Evolutionary conservation across 2,797 vertebrate genomes (phyloP), one percentile per base, ranked within the genome.

Genomic region (Loris lydekkerianus): DNA sequence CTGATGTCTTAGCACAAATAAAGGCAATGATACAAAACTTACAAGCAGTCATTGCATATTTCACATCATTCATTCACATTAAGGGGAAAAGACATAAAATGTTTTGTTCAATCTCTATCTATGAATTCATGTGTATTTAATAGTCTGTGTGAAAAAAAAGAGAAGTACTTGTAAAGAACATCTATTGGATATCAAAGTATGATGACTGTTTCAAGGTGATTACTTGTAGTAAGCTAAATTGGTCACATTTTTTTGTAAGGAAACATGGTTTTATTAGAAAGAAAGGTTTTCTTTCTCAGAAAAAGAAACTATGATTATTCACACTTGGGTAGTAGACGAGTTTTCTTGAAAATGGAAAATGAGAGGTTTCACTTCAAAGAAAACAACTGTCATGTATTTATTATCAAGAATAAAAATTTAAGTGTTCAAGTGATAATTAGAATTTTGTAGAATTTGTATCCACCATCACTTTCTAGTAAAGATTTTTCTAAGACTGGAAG

Each of bases 251-350:
- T 73, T 72, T 83, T 80, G 8, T 43, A 29, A 67, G 65, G 23
- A 53, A 94, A 40, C 27, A 43, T 80, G n/a, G 11, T 85, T 89
- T 88, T 85, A 85, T 75, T 61, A 75, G 15, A 89, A 77, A 82
- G 27, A 86, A 63, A 25, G 27, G 14, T 10, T 7, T 49, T 49
- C 49, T 49, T 49, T 49, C 49, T 49, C 49, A 49, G 13, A 46
- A 2, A 63, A 40, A 90, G 37, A 72, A 58, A 18, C 31, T 65
- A 17, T 18, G 25, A 37, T 65, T 31, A 13, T 53, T 94, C 23
- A 61, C 13, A 81, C 4, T 34, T 67, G 7, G 2, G 2, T 61
- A 43, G 53, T 17, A 82, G 34, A 82, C 13, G 63, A 3, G 37
- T 82, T 63, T 86, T 86, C 34, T 89, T 72, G 43, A 37, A 85